Conservation (phyloP, 2,113 vertebrate species). For the Bostrychus sinensis region DNA sequence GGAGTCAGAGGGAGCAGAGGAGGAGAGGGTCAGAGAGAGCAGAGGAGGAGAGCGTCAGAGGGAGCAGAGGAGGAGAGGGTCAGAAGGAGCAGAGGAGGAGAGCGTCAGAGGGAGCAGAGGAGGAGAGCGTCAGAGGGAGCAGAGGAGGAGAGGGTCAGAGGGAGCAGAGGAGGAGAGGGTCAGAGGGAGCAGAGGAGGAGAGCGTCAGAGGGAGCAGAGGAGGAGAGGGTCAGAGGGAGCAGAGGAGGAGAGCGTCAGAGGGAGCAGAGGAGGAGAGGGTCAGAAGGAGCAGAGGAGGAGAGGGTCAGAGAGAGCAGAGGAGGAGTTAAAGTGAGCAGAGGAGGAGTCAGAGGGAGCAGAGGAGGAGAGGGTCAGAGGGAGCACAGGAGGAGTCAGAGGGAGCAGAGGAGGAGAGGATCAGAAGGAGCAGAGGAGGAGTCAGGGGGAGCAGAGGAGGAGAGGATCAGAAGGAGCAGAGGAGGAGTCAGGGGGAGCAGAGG, state of each 20-base stretch:
- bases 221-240: too few relatives aligned
- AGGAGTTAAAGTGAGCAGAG: too few relatives aligned
- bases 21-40: not conserved
- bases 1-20: too few relatives aligned
- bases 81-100: too few relatives aligned
- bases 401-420: not conserved
- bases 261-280: not conserved
- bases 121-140: too few relatives aligned
- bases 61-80: not conserved
- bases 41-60: not conserved
- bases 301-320: not conserved
- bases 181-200: not conserved
- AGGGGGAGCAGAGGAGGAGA: not conserved
- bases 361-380: too few relatives aligned
- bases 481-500: not conserved
- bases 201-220: too few relatives aligned
- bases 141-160: not conserved
- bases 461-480: not conserved
- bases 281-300: not conserved
- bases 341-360: too few relatives aligned
- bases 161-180: not conserved
- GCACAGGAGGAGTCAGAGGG: too few relatives aligned
- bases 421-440: too few relatives aligned
- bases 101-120: too few relatives aligned
- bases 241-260: too few relatives aligned